phyloP scores from a whole-genome alignment of 2,113 vertebrate genomes.

The Aythya baeri region DNA sequence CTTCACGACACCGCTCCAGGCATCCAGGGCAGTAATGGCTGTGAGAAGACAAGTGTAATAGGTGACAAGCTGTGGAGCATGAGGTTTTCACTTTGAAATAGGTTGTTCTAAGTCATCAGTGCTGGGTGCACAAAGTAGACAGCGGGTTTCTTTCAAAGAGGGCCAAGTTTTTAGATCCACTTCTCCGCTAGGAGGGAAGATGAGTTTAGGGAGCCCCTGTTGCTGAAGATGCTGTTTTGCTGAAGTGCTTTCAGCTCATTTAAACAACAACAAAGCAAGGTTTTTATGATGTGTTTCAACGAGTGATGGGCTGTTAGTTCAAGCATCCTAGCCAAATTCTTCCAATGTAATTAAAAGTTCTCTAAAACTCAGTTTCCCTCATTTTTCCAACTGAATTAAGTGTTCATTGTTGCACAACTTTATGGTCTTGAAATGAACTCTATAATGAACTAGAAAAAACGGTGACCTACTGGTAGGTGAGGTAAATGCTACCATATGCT shows the following conservation, averaged over 20 bases:
- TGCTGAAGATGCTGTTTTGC: neutral
- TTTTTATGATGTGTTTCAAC: neutral
- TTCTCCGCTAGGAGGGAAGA: neutral
- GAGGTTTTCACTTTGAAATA: neutral
- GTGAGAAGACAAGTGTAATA: neutral
- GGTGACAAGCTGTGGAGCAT: neutral
- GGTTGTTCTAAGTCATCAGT: neutral
- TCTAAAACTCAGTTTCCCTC: neutral
- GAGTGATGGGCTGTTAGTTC: neutral
- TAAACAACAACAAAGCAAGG: neutral
- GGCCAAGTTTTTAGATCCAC: neutral
- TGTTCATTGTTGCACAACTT: neutral
- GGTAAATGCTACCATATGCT: neutral
- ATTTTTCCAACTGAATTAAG: neutral
- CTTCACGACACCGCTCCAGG: fast-evolving
- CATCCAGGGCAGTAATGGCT: neutral
- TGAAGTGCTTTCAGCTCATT: neutral
- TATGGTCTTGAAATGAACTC: neutral
- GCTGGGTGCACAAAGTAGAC: neutral
- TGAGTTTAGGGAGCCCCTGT: neutral
- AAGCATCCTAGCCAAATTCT: neutral
- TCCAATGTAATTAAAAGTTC: neutral
- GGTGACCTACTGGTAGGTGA: neutral
- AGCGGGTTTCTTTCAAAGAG: neutral
- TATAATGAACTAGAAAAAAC: neutral